Conservation (phyloP, 2,113 vertebrate species). For the Pluvianellus socialis region DNA sequence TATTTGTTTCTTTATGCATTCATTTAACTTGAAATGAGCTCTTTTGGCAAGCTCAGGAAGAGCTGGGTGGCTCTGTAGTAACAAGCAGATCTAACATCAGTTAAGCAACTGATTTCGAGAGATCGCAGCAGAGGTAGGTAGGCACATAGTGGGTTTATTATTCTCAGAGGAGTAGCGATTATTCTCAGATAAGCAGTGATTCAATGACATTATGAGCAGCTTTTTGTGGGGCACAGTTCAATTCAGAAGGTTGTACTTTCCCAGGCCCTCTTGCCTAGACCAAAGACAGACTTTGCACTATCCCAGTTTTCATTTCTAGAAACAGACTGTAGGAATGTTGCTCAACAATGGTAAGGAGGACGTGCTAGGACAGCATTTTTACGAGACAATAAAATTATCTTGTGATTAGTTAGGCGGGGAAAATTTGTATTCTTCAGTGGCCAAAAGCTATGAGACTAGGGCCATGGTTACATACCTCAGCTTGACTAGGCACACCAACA, state of each 20-base stretch:
- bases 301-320: conserved; percentile 65
- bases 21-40: conserved; percentile 68
- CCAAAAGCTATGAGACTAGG: background rate
- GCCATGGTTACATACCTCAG: background rate
- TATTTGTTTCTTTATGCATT: conserved; percentile 62
- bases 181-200: conserved; percentile 33
- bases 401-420: background rate
- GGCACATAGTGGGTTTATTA: conserved; percentile 69
- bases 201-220: conserved; percentile 54
- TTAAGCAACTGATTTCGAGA: conserved; percentile 51
- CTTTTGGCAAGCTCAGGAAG: conserved; percentile 38
- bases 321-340: conserved; percentile 63
- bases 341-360: conserved; percentile 61
- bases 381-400: background rate
- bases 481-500: background rate
- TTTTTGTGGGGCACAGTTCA: background rate
- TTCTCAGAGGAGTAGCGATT: conserved; percentile 66
- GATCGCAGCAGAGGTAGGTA: conserved; percentile 47
- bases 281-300: conserved; percentile 24
- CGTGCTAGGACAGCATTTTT: conserved; percentile 1
- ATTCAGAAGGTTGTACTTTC: conserved; percentile 61
- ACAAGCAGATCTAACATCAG: conserved; percentile 34
- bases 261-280: conserved; percentile 57
- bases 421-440: background rate
- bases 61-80: background rate